Evolutionary conservation across 2,888 invertebrate species (phyloP), one percentile per base, ranked within the genome.

Genomic region (Sinelater perroti): DNA sequence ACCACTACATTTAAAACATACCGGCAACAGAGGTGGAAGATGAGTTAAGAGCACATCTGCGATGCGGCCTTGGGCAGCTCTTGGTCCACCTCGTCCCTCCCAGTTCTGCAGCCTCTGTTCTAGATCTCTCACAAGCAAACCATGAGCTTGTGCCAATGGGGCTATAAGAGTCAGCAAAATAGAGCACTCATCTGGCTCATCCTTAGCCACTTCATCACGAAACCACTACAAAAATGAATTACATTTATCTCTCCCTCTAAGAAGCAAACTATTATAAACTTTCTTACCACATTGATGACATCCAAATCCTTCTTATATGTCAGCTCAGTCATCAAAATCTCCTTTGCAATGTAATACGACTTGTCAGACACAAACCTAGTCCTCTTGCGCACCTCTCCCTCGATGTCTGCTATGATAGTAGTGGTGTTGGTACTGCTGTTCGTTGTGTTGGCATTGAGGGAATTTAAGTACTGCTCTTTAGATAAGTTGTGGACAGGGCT

Each of bases 291-390:
- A 75, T 93, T 93, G 60, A 97, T 85, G 31, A 97, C 91, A 75
- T 96, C 95, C 67, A 97, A 80, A 76, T 97, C 97, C 71, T 95
- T 91, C 73, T 93, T 93, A 78, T 96, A 97, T 0, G 97, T 97
- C 66, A 96, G 82, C 76, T 97, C 97, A 0, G 96, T 97, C 93
- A 95, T 95, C 50, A 97, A 83, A 67, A 97, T 82, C 79, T 97
- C 97, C 78, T 96, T 96, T 45, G 91, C 90, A 65, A 95, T 87
- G 76, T 89, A 94, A 78, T 93, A 94, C 11, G 87, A 86, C 71
- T 85, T 86, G 69, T 90, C 90, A 1, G 70, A 64, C 11, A 61
- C 56, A 57, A 69, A 66, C 61, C 71, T 71, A 1, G 70, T 65
- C 59, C 76, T 79, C 58, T 75, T 78, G 62, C 76, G 78, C 6